These are phyloP conservation scores for Pyrrhia umbra DNA, from an alignment of 2,888 invertebrate species.

Conservation along the genomic window DNA sequence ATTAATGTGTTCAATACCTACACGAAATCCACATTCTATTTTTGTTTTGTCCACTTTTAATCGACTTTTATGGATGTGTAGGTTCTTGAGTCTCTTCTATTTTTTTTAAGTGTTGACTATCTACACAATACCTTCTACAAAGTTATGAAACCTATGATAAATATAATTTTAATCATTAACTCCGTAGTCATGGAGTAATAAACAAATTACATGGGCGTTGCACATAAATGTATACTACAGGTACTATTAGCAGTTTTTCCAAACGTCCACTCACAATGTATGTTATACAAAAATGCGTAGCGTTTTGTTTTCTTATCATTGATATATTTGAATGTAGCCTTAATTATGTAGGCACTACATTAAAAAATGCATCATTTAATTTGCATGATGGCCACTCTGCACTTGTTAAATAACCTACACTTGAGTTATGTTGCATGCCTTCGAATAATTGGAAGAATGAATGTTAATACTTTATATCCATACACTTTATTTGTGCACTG, in stretches of 20 bases:
- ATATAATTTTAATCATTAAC: conserved; percentile 16
- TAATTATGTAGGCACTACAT: conserved; percentile 1
- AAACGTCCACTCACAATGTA: not conserved
- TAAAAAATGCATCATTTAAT: not conserved
- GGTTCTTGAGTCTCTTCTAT: not conserved
- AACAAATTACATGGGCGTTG: conserved; percentile 14
- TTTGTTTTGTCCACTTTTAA: not conserved
- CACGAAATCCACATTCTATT: not conserved
- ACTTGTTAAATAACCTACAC: conserved; percentile 14
- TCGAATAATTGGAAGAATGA: not conserved
- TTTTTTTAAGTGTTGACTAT: not conserved
- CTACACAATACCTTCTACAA: conserved; percentile 4
- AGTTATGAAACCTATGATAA: conserved; percentile 12
- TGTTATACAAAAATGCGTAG: not conserved
- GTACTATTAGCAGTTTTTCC: not conserved
- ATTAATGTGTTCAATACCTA: not conserved
- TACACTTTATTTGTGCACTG: not conserved
- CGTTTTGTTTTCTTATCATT: not conserved
- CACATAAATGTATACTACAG: no score
- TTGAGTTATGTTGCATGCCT: conserved; percentile 30
- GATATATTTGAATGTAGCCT: not conserved
- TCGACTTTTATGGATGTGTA: not conserved
- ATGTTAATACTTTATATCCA: conserved; percentile 5
- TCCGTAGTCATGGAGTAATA: not conserved
- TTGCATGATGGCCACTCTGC: conserved; percentile 31